A percentile compares a stretch with the other conserved stretches of the same genome.
phyloP scores from a whole-genome alignment of 2,888 invertebrate species.

The Argynnis bischoffii region DNA sequence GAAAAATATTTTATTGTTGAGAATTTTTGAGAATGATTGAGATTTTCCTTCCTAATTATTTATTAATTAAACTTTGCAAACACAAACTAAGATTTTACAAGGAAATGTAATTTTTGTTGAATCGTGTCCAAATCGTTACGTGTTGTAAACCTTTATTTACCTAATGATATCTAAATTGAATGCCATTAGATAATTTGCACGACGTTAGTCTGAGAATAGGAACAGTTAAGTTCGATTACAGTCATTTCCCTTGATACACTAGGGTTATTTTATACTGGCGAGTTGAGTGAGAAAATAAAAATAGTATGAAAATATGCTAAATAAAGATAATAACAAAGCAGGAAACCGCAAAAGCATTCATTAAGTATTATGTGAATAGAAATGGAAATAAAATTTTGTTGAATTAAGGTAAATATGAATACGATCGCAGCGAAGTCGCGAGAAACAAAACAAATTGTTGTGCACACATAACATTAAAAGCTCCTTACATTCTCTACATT shows the following conservation, averaged over 20 bases:
- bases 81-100: not conserved
- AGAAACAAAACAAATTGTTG: conserved; percentile 31
- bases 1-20: no score
- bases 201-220: conserved; percentile 40
- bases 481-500: conserved; percentile 49
- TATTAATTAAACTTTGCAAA: no score
- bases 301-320: not conserved
- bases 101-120: not conserved
- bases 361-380: not conserved
- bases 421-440: conserved; percentile 19
- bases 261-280: not conserved
- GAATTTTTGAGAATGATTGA: no score
- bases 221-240: conserved; percentile 25
- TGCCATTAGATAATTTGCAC: conserved; percentile 43
- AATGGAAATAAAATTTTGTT: conserved; percentile 6
- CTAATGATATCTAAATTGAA: conserved; percentile 42
- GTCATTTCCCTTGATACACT: conserved; percentile 24
- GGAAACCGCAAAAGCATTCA: not conserved
- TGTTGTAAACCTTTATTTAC: conserved; percentile 21
- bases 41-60: no score
- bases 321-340: not conserved
- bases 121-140: conserved; percentile 16
- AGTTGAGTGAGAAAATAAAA: not conserved
- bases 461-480: conserved; percentile 42
- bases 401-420: conserved; percentile 31